phyloP scores from a whole-genome alignment of 2,113 vertebrate species.

The Podiceps cristatus region DNA sequence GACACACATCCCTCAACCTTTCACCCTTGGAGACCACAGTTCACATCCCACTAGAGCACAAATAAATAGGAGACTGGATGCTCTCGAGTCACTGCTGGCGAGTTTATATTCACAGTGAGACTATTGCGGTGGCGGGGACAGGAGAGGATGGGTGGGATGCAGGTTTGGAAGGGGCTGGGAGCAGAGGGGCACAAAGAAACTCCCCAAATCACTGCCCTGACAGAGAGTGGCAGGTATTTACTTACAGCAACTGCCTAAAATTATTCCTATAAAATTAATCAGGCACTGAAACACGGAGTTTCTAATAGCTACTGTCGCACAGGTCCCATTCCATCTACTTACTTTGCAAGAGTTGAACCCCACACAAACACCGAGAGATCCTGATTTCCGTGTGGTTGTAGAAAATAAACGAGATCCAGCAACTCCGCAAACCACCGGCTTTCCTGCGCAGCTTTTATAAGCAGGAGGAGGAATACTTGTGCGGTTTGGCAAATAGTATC shows the following conservation, averaged over 20 bases:
- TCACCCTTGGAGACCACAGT: not conserved
- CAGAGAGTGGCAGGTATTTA: not conserved
- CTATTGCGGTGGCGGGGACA: not conserved
- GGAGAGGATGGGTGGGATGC: not conserved
- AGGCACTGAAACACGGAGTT: fast-evolving
- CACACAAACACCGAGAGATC: not conserved
- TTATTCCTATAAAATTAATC: not conserved
- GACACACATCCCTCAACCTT: conserved; percentile 32
- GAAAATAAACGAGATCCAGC: not conserved
- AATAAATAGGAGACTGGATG: not conserved
- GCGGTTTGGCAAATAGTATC: not conserved
- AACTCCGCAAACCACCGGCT: fast-evolving
- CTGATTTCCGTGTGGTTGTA: not conserved
- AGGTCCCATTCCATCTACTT: not conserved
- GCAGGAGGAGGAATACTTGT: not conserved
- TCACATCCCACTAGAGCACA: conserved; percentile 1
- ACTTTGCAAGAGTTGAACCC: not conserved
- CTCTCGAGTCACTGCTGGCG: not conserved
- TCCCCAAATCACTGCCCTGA: not conserved
- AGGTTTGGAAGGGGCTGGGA: not conserved
- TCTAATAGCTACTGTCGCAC: not conserved
- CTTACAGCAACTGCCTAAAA: not conserved
- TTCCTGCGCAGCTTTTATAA: not conserved
- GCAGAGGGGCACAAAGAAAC: not conserved
- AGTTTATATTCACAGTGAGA: not conserved